Evolutionary conservation across 1,140 invertebrate species (phyloP).

Genomic region (Lordiphosa stackelbergi): DNA sequence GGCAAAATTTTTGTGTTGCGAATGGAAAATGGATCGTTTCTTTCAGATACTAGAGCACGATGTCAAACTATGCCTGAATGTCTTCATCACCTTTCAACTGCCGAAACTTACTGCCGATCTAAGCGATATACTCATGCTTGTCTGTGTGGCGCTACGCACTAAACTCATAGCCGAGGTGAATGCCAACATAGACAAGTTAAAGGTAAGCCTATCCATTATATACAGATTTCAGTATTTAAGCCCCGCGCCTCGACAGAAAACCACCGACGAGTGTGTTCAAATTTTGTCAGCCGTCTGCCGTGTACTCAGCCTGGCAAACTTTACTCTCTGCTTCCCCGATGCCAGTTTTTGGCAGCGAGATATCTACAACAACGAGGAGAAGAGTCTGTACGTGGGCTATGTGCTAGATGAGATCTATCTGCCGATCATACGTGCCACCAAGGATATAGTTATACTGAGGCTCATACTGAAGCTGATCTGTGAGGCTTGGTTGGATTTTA

Average conservation of each 20-base stretch:
- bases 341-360: constrained; percentile 80
- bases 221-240: constrained; percentile 1
- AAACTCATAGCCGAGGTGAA: constrained; percentile 87
- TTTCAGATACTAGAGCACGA: constrained; percentile 81
- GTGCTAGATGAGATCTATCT: constrained; percentile 83
- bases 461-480: constrained; percentile 88
- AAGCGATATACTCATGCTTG: constrained; percentile 79
- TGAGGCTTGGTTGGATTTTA: constrained; percentile 90
- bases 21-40: constrained; percentile 85
- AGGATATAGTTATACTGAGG: constrained; percentile 84
- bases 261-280: constrained; percentile 82
- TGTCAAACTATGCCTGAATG: constrained; percentile 82
- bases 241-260: constrained; percentile 78
- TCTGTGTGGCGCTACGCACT: constrained; percentile 86
- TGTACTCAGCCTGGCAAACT: constrained; percentile 84
- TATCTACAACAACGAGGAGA: constrained; percentile 60
- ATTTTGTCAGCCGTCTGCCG: constrained; percentile 84
- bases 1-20: constrained; percentile 83
- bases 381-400: constrained; percentile 70
- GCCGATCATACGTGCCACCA: constrained; percentile 85
- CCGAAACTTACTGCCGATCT: constrained; percentile 78
- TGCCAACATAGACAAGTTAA: constrained; percentile 84
- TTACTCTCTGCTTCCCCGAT: constrained; percentile 87
- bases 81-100: constrained; percentile 81
- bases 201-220: constrained; percentile 77